Percentiles rank a stretch among this genome's conserved stretches.
phyloP scores from a whole-genome alignment of 2,888 invertebrate genomes.

The Pyrrhia umbra region DNA sequence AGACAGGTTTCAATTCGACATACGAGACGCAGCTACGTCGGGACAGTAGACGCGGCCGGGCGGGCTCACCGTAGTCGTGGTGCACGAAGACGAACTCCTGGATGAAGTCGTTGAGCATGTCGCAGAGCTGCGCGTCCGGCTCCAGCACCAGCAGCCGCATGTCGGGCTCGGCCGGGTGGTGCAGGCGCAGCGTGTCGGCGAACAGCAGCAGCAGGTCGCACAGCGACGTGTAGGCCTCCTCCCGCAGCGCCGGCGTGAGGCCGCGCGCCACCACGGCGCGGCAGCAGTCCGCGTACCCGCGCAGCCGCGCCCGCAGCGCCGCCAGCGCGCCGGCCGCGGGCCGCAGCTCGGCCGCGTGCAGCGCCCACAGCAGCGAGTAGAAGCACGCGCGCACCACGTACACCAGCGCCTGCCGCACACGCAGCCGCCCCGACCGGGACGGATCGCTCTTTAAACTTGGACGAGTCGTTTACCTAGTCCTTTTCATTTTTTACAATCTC shows the following conservation, averaged over 20 bases:
- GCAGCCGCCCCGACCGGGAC: too few relatives aligned
- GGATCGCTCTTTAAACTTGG: too few relatives aligned
- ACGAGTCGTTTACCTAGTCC: too few relatives aligned
- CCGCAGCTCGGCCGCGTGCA: slow-evolving; percentile 95
- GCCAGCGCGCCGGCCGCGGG: slow-evolving; percentile 77
- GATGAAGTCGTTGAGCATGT: slow-evolving; percentile 96
- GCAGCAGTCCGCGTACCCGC: slow-evolving; percentile 93
- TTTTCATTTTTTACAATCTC: too few relatives aligned
- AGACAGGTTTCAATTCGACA: too few relatives aligned
- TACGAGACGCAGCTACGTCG: too few relatives aligned
- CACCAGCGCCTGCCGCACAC: slow-evolving; percentile 79
- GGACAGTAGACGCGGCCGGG: not conserved
- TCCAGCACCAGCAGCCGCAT: slow-evolving; percentile 93
- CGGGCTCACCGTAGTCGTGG: slow-evolving; percentile 94
- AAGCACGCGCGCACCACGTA: slow-evolving; percentile 93
- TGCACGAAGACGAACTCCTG: slow-evolving; percentile 98
- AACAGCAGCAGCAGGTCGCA: slow-evolving; percentile 98
- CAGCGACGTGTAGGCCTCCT: slow-evolving; percentile 97
- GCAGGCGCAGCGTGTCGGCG: slow-evolving; percentile 93
- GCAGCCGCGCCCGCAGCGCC: slow-evolving; percentile 91
- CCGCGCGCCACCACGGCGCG: slow-evolving; percentile 77
- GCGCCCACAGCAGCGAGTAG: slow-evolving; percentile 96
- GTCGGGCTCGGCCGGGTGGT: slow-evolving; percentile 77
- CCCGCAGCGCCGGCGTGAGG: slow-evolving; percentile 90
- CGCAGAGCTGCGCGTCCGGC: slow-evolving; percentile 94